Evolutionary conservation across 2,113 vertebrate species (phyloP).

Genomic region (Nannobrachium achirus): DNA sequence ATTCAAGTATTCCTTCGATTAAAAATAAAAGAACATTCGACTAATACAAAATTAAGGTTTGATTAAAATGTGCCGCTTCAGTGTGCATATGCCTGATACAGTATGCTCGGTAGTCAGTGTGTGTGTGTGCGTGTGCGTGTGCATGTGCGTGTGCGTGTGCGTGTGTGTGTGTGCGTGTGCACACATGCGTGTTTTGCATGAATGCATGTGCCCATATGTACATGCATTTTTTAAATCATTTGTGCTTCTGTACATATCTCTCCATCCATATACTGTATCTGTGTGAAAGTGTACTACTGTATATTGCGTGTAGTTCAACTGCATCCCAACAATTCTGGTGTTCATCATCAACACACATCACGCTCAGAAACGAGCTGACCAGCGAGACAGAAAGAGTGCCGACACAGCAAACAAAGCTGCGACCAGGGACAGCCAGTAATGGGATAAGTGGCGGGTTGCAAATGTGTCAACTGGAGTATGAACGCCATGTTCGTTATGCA

Average conservation of each 20-base stretch:
- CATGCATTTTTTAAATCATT: no score
- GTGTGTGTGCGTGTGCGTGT: constrained; percentile 25
- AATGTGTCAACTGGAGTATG: constrained; percentile 75
- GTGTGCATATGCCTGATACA: no score
- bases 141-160: background rate
- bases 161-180: background rate
- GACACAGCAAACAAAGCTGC: constrained; percentile 65
- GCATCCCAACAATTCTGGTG: constrained; percentile 42
- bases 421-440: constrained; percentile 66
- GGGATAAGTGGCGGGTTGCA: constrained; percentile 75
- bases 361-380: constrained; percentile 36
- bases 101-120: no score
- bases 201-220: no score
- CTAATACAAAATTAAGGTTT: no score
- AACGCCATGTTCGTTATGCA: constrained; percentile 72
- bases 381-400: constrained; percentile 51
- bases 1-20: no score
- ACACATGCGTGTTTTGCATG: background rate
- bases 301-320: constrained; percentile 23
- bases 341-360: constrained; percentile 19
- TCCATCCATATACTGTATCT: no score
- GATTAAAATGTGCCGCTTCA: no score
- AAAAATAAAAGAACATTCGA: no score
- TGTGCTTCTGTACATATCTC: no score
- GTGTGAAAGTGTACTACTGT: no score